Evolutionary conservation across 2,888 invertebrate species (phyloP).

Genomic region (Tachina lurida): DNA sequence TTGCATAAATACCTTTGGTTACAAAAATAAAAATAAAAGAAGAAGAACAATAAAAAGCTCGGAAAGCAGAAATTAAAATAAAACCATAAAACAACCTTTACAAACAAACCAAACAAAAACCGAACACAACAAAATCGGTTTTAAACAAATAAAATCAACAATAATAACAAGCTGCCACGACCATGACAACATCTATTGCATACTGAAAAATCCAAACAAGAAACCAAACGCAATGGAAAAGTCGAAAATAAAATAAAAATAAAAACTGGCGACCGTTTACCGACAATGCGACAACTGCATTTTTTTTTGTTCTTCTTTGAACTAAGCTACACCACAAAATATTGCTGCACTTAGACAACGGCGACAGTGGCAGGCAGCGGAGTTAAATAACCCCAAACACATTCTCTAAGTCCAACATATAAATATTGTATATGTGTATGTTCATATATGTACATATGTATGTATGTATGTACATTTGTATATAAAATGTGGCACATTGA

Average conservation of each 20-base stretch:
- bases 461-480: background rate
- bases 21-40: conserved; percentile 8
- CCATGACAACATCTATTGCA: conserved; percentile 62
- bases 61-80: conserved; percentile 57
- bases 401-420: background rate
- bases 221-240: conserved; percentile 12
- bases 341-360: conserved; percentile 16
- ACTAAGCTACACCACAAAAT: conserved; percentile 23
- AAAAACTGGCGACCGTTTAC: conserved; percentile 46
- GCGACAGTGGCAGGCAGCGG: conserved; percentile 16
- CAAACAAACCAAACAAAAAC: conserved; percentile 25
- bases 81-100: conserved; percentile 60
- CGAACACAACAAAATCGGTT: conserved; percentile 21
- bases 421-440: background rate
- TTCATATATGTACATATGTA: too few relatives aligned
- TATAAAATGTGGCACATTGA: conserved; percentile 63
- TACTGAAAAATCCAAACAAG: conserved; percentile 45
- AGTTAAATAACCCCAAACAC: conserved; percentile 13
- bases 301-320: conserved; percentile 4
- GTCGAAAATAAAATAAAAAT: background rate
- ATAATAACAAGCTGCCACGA: conserved; percentile 49
- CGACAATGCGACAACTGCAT: conserved; percentile 40
- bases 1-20: conserved; percentile 32
- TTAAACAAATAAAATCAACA: conserved; percentile 44
- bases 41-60: conserved; percentile 34